These are phyloP conservation scores for Centropristis striata DNA, from an alignment of 2,113 vertebrate species.

Conservation along the genomic window DNA sequence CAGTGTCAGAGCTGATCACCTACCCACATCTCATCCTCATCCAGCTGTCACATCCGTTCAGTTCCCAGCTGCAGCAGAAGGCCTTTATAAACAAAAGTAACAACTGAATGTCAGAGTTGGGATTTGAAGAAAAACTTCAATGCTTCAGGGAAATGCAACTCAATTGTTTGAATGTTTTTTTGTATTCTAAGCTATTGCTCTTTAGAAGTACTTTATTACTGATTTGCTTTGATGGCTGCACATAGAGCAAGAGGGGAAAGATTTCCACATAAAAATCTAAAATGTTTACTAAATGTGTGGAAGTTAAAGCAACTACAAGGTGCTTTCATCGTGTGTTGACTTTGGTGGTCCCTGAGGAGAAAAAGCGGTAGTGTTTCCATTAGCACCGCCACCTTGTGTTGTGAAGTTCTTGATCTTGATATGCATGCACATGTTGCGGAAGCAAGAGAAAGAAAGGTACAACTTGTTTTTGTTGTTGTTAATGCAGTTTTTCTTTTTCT, in stretches of 20 bases:
- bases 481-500: no score
- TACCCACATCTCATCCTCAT: slow-evolving; percentile 69
- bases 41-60: slow-evolving; percentile 72
- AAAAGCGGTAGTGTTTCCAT: no score
- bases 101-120: slow-evolving; percentile 55
- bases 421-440: no score
- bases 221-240: background rate
- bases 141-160: slow-evolving; percentile 44
- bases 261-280: background rate
- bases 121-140: slow-evolving; percentile 45
- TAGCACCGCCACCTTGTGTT: no score
- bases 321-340: no score
- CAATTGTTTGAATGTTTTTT: slow-evolving; percentile 11
- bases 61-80: slow-evolving; percentile 57
- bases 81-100: slow-evolving; percentile 65
- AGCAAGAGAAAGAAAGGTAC: no score
- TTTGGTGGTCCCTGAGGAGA: no score
- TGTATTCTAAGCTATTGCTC: background rate
- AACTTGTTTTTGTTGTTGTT: no score
- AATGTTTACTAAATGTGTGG: background rate
- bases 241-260: background rate
- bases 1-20: slow-evolving; percentile 78
- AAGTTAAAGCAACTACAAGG: no score
- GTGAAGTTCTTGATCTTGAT: no score
- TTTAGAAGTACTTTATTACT: background rate